phyloP scores from a whole-genome alignment of 2,113 vertebrate species.

The Paratilapia polleni region DNA sequence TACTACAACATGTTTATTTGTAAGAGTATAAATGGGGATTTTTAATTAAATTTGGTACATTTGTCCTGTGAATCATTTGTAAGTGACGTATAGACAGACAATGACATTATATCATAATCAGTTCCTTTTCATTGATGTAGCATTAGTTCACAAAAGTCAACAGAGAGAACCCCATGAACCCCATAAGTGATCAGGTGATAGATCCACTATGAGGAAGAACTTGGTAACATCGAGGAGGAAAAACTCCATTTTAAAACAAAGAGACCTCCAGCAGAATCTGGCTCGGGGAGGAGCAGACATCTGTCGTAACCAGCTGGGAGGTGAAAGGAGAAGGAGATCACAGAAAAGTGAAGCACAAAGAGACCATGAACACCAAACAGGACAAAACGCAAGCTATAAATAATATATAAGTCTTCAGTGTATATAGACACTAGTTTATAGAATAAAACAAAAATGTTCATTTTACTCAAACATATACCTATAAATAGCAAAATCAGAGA shows the following conservation, averaged over 20 bases:
- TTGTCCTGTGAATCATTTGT: not conserved
- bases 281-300: not conserved
- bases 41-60: not conserved
- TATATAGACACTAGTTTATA: no score
- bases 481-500: no score
- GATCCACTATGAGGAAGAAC: not conserved
- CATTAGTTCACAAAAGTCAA: not conserved
- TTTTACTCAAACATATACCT: no score
- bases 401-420: no score
- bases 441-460: no score
- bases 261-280: not conserved
- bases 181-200: accelerated
- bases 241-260: not conserved
- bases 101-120: accelerated
- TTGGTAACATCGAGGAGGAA: not conserved
- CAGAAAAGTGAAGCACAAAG: no score
- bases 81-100: not conserved
- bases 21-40: no score
- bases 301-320: not conserved
- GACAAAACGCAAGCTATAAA: no score
- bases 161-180: not conserved
- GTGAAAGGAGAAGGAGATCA: no score
- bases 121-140: not conserved
- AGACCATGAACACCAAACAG: no score
- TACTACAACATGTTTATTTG: not conserved